Evolutionary conservation across 1,140 invertebrate species (phyloP).

Genomic region (Drosophila sulfurigaster): DNA sequence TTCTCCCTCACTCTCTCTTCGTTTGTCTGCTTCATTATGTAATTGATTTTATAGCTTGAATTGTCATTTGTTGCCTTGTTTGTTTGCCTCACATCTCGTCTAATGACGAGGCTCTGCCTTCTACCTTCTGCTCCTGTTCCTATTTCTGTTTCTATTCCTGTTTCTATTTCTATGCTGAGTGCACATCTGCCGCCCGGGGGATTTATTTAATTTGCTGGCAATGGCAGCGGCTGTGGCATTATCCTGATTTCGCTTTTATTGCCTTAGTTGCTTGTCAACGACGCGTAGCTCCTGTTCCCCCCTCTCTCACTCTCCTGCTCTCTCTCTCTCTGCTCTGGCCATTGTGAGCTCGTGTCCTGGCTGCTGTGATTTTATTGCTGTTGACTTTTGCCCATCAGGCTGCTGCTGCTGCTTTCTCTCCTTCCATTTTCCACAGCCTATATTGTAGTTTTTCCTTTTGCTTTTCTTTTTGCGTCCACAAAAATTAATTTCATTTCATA

Average conservation of each 20-base stretch:
- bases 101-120: conserved; percentile 37
- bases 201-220: conserved; percentile 62
- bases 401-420: neutral
- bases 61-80: conserved; percentile 32
- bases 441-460: conserved; percentile 52
- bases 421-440: conserved; percentile 3
- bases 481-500: conserved; percentile 55
- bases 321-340: neutral
- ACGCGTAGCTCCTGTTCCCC: conserved; percentile 23
- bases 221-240: conserved; percentile 48
- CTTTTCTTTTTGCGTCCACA: conserved; percentile 33
- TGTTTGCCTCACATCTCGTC: conserved; percentile 41
- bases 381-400: conserved; percentile 53
- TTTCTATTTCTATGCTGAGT: neutral
- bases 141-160: neutral
- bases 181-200: conserved; percentile 57
- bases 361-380: conserved; percentile 50
- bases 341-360: conserved; percentile 39
- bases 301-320: neutral
- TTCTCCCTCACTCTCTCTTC: neutral
- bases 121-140: conserved; percentile 1
- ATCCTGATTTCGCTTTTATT: conserved; percentile 63
- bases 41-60: conserved; percentile 57
- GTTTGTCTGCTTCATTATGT: conserved; percentile 47
- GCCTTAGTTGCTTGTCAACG: conserved; percentile 53